phyloP scores from a whole-genome alignment of 92 coral and sea anemone genomes.

The Epizoanthus rinbou region DNA sequence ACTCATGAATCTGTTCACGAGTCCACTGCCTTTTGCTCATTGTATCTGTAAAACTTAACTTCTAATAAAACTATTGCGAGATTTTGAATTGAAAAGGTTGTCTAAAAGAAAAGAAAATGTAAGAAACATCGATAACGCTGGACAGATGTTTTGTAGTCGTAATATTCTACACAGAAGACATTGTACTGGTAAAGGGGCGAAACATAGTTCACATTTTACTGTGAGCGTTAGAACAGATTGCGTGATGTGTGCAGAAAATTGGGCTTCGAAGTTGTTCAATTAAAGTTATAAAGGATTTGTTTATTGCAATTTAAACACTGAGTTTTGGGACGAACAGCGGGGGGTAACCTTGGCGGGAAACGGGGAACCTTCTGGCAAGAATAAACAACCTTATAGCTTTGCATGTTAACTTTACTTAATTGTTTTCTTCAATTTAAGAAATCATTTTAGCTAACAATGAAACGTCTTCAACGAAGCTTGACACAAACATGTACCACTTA shows the following conservation, averaged over 20 bases:
- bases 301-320: slow-evolving; percentile 11
- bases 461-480: slow-evolving; percentile 8
- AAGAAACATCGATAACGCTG: not conserved
- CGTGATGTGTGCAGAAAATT: slow-evolving; percentile 11
- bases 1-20: slow-evolving; percentile 16
- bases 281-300: not conserved
- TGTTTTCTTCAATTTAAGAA: not conserved
- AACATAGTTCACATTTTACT: not conserved
- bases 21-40: not conserved
- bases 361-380: not conserved
- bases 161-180: not conserved
- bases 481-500: not conserved
- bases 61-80: not conserved
- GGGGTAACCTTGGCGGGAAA: not conserved
- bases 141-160: not conserved
- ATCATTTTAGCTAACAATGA: slow-evolving; percentile 18
- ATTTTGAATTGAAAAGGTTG: not conserved
- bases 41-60: not conserved
- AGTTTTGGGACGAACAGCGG: slow-evolving; percentile 20
- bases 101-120: too few species aligned
- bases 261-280: not conserved
- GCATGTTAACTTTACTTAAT: slow-evolving; percentile 7
- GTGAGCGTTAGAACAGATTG: not conserved
- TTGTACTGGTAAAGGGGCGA: not conserved
- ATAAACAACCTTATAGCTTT: slow-evolving; percentile 9